A percentile compares a stretch with the other conserved stretches of the same genome.
Conservation (phyloP, 2,888 invertebrate genomes). For the Nipponacmea schrenckii region DNA sequence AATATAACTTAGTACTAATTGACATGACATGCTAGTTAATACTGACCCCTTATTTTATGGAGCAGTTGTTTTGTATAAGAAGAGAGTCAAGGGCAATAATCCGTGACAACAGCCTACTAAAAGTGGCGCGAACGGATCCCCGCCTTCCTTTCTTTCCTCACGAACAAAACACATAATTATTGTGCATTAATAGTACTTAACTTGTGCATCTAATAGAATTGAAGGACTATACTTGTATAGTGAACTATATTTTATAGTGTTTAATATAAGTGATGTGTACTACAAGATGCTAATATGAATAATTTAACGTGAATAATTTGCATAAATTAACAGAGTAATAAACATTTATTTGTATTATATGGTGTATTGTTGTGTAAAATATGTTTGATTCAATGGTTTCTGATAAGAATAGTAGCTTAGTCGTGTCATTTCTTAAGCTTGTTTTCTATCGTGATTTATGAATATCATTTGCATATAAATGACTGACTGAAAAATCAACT, state of each 20-base stretch:
- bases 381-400: too few species aligned
- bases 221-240: background rate
- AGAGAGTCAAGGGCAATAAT: background rate
- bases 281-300: too few species aligned
- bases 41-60: background rate
- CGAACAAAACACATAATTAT: background rate
- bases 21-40: background rate
- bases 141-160: background rate
- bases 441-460: too few species aligned
- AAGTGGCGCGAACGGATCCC: background rate
- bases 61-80: background rate
- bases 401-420: too few species aligned
- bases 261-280: conserved; percentile 1
- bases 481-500: too few species aligned
- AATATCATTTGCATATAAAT: too few species aligned
- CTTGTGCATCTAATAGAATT: background rate
- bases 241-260: background rate
- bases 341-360: too few species aligned
- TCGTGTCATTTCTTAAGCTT: too few species aligned
- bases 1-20: background rate
- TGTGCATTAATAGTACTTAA: background rate
- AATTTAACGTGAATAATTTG: too few species aligned
- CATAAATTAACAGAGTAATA: too few species aligned
- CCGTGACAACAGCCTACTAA: background rate
- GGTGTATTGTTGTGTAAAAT: too few species aligned